Conservation (phyloP, 2,888 invertebrate species). For the Erynnis tages region DNA sequence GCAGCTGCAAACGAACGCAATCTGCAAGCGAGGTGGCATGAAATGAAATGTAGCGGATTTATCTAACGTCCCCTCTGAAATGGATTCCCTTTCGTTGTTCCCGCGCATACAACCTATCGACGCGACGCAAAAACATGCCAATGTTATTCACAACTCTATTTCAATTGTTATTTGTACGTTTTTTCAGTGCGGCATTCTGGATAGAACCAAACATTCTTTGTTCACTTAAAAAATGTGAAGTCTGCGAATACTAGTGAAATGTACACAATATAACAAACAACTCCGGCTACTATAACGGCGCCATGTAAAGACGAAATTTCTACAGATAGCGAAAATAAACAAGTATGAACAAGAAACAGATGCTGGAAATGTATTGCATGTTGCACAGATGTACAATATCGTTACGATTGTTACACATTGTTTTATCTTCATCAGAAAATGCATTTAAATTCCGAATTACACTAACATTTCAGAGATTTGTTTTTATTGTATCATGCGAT, state of each 20-base stretch:
- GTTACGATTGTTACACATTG: background rate
- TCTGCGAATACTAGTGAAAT: background rate
- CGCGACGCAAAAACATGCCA: background rate
- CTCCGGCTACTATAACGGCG: background rate
- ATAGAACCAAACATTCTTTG: conserved; percentile 6
- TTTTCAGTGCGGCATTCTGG: background rate
- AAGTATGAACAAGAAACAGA: conserved; percentile 8
- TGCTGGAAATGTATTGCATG: conserved; percentile 10
- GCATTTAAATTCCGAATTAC: background rate
- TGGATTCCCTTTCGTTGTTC: conserved; percentile 39
- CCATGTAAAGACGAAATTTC: background rate
- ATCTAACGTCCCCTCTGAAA: conserved; percentile 41
- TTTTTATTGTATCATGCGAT: too few relatives aligned
- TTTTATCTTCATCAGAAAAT: background rate
- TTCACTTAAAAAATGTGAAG: background rate
- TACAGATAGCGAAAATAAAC: conserved; percentile 11
- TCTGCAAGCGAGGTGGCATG: conserved; percentile 45
- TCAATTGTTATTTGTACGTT: conserved; percentile 2
- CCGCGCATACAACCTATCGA: background rate
- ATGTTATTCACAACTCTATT: background rate
- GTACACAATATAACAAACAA: background rate
- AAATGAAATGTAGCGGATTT: conserved; percentile 49
- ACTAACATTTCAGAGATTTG: too few relatives aligned
- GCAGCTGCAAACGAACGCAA: conserved; percentile 52
- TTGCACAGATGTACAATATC: conserved; percentile 6